These are phyloP conservation scores for Grammomys surdaster DNA, from an alignment of 2,113 vertebrate species.

Conservation along the genomic window DNA sequence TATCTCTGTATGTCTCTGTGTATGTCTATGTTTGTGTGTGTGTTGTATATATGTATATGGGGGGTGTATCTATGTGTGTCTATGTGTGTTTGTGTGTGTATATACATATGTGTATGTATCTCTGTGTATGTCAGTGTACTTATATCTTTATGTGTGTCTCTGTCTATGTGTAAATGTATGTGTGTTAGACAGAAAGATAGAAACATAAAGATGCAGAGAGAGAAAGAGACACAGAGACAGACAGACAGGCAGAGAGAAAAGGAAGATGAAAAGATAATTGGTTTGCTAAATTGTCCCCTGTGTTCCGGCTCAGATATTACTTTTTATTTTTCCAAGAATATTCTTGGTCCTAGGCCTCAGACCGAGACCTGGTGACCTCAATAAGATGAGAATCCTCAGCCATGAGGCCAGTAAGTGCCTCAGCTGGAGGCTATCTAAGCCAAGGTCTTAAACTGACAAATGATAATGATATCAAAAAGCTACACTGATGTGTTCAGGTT, in stretches of 20 bases:
- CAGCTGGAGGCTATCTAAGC: neutral
- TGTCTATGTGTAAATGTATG: neutral
- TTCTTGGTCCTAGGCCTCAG: neutral
- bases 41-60: too few relatives aligned
- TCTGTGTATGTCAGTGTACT: too few relatives aligned
- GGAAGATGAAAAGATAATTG: neutral
- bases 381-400: neutral
- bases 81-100: neutral
- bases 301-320: neutral
- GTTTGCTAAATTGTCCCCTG: neutral
- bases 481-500: slow-evolving; percentile 22
- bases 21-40: neutral
- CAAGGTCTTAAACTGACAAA: neutral
- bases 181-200: neutral
- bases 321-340: neutral
- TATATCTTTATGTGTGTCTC: too few relatives aligned
- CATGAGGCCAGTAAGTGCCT: neutral
- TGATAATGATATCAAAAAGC: neutral
- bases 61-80: neutral
- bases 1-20: neutral
- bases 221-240: neutral
- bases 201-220: neutral
- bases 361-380: neutral
- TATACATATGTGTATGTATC: too few relatives aligned
- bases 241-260: neutral